These are phyloP conservation scores for Esperia sulphurella DNA, from an alignment of 2,888 invertebrate species.

Conservation along the genomic window DNA sequence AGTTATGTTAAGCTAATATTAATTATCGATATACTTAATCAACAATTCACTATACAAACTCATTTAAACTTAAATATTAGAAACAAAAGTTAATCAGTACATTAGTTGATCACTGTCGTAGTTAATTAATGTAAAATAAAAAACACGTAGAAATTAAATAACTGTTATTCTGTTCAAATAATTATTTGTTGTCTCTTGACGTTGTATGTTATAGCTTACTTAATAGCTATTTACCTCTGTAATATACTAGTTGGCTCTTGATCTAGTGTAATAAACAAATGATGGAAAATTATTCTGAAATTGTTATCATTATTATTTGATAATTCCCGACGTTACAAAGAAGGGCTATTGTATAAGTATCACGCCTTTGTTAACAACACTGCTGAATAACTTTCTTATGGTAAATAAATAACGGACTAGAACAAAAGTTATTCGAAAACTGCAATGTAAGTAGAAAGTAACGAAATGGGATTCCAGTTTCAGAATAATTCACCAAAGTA, in stretches of 20 bases:
- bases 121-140: constrained; percentile 9
- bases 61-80: background rate
- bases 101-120: constrained; percentile 5
- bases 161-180: constrained; percentile 16
- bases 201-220: constrained; percentile 42
- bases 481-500: background rate
- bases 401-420: too few relatives aligned
- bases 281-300: constrained; percentile 11
- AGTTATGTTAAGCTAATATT: background rate
- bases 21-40: background rate
- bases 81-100: background rate
- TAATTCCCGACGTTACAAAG: too few relatives aligned
- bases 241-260: constrained; percentile 20
- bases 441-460: too few relatives aligned
- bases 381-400: too few relatives aligned
- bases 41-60: constrained; percentile 1
- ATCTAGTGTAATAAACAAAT: constrained; percentile 8
- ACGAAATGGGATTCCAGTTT: background rate
- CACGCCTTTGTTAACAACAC: too few relatives aligned
- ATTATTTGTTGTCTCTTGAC: constrained; percentile 25
- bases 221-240: constrained; percentile 45
- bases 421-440: too few relatives aligned
- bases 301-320: background rate
- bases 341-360: too few relatives aligned
- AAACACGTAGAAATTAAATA: constrained; percentile 8